phyloP scores from a whole-genome alignment of 2,888 invertebrate genomes.

The Lacanobia oleracea region DNA sequence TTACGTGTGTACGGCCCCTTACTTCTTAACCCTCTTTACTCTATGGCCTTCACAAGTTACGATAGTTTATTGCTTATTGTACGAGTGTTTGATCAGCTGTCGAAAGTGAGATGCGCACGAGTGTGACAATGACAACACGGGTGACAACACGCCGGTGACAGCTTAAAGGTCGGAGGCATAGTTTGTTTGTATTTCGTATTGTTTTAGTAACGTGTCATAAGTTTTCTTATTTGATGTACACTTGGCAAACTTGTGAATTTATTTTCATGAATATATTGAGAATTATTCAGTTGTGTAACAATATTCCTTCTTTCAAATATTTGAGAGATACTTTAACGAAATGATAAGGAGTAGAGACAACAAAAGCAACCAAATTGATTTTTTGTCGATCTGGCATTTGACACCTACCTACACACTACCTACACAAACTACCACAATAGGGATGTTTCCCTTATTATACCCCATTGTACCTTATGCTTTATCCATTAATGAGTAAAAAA shows the following conservation, averaged over 20 bases:
- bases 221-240: slow-evolving; percentile 28
- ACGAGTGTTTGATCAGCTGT: slow-evolving; percentile 74
- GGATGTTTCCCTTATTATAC: too few relatives aligned
- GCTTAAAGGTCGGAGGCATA: slow-evolving; percentile 57
- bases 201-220: slow-evolving; percentile 42
- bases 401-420: background rate
- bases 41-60: slow-evolving; percentile 37
- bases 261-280: background rate
- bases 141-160: slow-evolving; percentile 54
- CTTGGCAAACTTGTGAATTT: slow-evolving; percentile 20
- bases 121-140: slow-evolving; percentile 51
- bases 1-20: background rate
- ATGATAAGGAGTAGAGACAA: background rate
- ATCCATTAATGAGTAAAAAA: too few relatives aligned
- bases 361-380: background rate
- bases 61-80: slow-evolving; percentile 62
- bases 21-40: slow-evolving; percentile 28
- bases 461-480: too few relatives aligned
- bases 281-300: background rate
- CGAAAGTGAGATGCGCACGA: slow-evolving; percentile 66
- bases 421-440: background rate
- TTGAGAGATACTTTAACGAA: background rate
- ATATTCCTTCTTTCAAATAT: background rate
- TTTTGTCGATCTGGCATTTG: background rate
- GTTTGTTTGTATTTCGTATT: slow-evolving; percentile 50